Evolutionary conservation across 2,888 invertebrate species (phyloP).

Genomic region (Reticulitermes lucifugus): DNA sequence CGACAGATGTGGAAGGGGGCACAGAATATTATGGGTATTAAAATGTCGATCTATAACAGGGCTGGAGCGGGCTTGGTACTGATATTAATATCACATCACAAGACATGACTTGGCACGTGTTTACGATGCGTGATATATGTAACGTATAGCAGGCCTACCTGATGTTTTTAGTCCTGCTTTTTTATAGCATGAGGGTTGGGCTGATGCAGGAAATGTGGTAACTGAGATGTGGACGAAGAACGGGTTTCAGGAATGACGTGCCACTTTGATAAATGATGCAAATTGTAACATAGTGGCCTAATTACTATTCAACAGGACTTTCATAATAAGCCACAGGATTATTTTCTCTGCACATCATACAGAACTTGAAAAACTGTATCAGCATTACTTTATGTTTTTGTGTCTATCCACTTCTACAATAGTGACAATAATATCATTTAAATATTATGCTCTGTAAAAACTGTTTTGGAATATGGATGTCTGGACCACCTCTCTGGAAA

Average conservation of each 20-base stretch:
- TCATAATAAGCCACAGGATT: not conserved
- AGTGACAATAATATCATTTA: not conserved
- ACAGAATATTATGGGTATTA: not conserved
- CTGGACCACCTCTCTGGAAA: too few relatives aligned
- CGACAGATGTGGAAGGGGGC: not conserved
- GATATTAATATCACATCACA: conserved; percentile 13
- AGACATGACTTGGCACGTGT: conserved; percentile 6
- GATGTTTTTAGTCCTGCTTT: conserved; percentile 1
- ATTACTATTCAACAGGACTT: not conserved
- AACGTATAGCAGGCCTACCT: not conserved
- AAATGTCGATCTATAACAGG: conserved; percentile 5
- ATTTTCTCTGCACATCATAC: not conserved
- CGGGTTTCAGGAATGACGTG: not conserved
- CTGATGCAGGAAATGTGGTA: not conserved
- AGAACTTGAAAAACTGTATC: not conserved
- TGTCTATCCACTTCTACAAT: not conserved
- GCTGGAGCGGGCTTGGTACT: not conserved
- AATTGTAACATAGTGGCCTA: conserved; percentile 14
- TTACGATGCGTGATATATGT: conserved; percentile 2
- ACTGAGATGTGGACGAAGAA: conserved; percentile 15
- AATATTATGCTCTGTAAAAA: not conserved
- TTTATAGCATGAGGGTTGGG: not conserved
- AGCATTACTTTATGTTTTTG: not conserved
- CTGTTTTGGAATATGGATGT: too few relatives aligned
- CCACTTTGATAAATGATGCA: conserved; percentile 1